Percentiles rank a stretch among this genome's conserved stretches.
Evolutionary conservation across 2,113 vertebrate genomes (phyloP).

Genomic region (Calyptommatus sinebrachiatus): DNA sequence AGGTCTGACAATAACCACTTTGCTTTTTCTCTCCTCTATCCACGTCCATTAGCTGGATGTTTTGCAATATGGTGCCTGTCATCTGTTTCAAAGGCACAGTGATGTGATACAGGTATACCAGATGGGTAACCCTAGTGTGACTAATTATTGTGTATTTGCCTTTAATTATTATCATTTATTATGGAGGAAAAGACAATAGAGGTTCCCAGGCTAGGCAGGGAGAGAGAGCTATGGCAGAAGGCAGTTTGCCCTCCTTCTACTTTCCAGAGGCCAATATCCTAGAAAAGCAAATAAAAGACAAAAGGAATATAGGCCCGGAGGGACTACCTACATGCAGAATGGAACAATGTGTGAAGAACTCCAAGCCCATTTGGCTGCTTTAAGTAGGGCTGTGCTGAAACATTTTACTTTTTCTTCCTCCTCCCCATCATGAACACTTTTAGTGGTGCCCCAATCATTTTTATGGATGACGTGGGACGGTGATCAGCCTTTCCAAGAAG

Average conservation of each 20-base stretch:
- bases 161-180: conserved; percentile 94
- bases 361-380: background rate
- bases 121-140: conserved; percentile 91
- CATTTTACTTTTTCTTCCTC: background rate
- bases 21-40: conserved; percentile 63
- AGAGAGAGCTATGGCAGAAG: conserved; percentile 63
- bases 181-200: conserved; percentile 83
- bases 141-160: conserved; percentile 91
- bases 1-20: conserved; percentile 57
- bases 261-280: conserved; percentile 30
- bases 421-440: background rate
- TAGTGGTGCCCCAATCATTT: background rate
- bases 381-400: background rate
- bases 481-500: no score
- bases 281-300: conserved; percentile 19
- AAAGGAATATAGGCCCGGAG: background rate
- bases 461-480: background rate
- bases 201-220: conserved; percentile 69
- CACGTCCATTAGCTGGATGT: conserved; percentile 75
- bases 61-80: conserved; percentile 81
- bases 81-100: conserved; percentile 78
- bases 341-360: background rate
- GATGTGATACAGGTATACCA: conserved; percentile 82
- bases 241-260: conserved; percentile 38
- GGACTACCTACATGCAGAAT: background rate